A percentile compares a stretch with the other conserved stretches of the same genome.
Evolutionary conservation across 2,113 vertebrate species (phyloP).

Genomic region (Atlantisia rogersi): DNA sequence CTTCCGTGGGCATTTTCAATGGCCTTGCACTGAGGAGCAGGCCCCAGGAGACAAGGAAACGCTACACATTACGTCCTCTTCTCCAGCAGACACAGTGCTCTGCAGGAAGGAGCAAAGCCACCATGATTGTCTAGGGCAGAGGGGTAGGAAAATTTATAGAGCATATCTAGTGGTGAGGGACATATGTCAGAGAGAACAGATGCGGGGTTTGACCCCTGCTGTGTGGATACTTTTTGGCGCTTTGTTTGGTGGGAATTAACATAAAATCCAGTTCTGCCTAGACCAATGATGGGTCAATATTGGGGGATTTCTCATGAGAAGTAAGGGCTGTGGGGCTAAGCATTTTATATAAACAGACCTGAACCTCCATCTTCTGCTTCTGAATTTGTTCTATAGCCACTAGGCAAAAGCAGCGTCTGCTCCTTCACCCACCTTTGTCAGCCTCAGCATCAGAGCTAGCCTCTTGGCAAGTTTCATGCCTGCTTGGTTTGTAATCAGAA

Average conservation of each 20-base stretch:
- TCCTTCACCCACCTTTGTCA: neutral
- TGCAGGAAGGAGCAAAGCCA: neutral
- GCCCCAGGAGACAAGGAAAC: neutral
- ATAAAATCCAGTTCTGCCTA: neutral
- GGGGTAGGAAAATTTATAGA: neutral
- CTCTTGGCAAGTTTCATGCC: neutral
- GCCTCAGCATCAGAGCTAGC: neutral
- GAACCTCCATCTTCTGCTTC: neutral
- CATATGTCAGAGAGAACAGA: too few species aligned
- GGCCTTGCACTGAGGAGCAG: neutral
- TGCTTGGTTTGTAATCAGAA: neutral
- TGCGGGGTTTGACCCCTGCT: neutral
- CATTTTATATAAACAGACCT: neutral
- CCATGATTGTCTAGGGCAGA: neutral
- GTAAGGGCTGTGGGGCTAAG: neutral
- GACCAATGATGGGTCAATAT: neutral
- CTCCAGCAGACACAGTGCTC: neutral
- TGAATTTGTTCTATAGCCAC: neutral
- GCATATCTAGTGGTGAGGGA: neutral
- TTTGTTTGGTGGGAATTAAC: neutral
- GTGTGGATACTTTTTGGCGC: neutral
- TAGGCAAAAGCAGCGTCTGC: neutral
- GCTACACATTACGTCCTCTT: rapidly evolving
- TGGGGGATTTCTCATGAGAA: neutral
- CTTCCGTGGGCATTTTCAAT: rapidly evolving